Evolutionary conservation across 2,888 invertebrate genomes (phyloP).

Genomic region (Fabriciana adippe): DNA sequence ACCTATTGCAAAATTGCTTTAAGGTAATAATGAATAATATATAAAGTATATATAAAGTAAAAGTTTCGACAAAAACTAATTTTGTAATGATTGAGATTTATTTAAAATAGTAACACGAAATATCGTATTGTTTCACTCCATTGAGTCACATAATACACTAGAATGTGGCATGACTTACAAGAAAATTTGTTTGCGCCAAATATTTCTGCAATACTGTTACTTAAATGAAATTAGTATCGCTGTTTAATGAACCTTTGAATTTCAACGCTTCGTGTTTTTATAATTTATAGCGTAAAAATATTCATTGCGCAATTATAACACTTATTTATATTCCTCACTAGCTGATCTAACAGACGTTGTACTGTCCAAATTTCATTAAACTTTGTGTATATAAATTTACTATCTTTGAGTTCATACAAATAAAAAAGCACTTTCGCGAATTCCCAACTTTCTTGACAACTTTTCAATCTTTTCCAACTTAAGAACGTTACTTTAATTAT

Average conservation of each 20-base stretch:
- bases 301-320: background rate
- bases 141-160: slow-evolving; percentile 1
- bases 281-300: too few relatives aligned
- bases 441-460: too few relatives aligned
- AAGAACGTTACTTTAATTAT: too few relatives aligned
- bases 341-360: background rate
- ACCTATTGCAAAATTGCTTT: too few relatives aligned
- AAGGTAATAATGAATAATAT: too few relatives aligned
- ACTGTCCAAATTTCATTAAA: background rate
- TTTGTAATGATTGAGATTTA: background rate
- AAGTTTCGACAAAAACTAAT: background rate
- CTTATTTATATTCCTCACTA: background rate
- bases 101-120: background rate
- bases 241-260: slow-evolving; percentile 3
- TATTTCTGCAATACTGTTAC: slow-evolving; percentile 11
- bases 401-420: too few relatives aligned
- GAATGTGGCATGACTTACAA: slow-evolving; percentile 5
- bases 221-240: background rate
- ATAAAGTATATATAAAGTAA: background rate
- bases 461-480: too few relatives aligned
- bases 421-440: too few relatives aligned
- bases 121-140: slow-evolving; percentile 12
- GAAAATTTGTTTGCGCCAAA: slow-evolving; percentile 3
- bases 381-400: too few relatives aligned
- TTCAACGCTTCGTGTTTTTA: background rate